These are phyloP conservation scores for Pollimyrus isidori DNA, from an alignment of 2,113 vertebrate species.

Conservation along the genomic window DNA sequence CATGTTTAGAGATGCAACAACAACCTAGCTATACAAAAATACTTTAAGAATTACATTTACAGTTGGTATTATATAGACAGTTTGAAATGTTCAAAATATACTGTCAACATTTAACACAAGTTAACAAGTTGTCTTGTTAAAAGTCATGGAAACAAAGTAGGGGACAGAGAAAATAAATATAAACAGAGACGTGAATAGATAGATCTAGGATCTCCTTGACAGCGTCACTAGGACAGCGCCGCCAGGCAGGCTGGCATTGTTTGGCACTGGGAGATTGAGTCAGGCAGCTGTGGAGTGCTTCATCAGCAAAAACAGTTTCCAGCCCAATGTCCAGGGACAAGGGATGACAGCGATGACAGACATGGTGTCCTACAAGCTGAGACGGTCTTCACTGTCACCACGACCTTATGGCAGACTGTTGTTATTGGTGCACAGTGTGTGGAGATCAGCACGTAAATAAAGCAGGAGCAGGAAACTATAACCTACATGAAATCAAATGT, in stretches of 20 bases:
- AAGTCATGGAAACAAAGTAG: background rate
- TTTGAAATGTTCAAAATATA: background rate
- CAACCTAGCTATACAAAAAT: background rate
- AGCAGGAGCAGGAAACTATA: background rate
- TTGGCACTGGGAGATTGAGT: background rate
- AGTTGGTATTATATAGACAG: background rate
- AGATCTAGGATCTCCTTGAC: background rate
- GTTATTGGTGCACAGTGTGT: background rate
- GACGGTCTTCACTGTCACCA: background rate
- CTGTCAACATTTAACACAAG: background rate
- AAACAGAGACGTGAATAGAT: background rate
- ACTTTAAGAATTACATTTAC: background rate
- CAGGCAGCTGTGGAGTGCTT: constrained; percentile 8
- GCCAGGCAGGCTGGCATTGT: background rate
- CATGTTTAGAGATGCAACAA: background rate
- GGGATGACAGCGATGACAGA: background rate
- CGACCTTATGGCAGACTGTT: background rate
- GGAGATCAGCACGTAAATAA: background rate
- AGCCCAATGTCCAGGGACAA: background rate
- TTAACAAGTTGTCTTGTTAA: background rate
- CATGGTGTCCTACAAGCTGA: background rate
- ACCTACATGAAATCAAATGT: background rate
- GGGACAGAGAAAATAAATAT: background rate
- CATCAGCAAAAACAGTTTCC: background rate
- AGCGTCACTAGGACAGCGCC: background rate